A percentile compares a stretch with the other conserved stretches of the same genome.
phyloP scores from a whole-genome alignment of 1,140 invertebrate species.

The Platyura marginata region DNA sequence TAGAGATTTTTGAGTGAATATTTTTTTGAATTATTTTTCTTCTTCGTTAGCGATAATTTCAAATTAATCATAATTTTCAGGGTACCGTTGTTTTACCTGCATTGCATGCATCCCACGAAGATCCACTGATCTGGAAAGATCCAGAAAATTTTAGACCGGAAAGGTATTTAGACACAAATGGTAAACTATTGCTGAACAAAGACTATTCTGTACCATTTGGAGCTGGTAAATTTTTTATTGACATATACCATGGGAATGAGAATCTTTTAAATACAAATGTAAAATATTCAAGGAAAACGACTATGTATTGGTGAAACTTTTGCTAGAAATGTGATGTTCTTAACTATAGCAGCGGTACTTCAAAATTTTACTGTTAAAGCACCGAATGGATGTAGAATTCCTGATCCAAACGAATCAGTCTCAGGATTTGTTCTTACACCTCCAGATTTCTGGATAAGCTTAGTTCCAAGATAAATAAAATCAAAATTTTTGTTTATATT shows the following conservation, averaged over 20 bases:
- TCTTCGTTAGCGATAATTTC: too few relatives aligned
- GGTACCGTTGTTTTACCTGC: slow-evolving; percentile 30
- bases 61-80: slow-evolving; percentile 15
- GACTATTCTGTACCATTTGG: slow-evolving; percentile 35
- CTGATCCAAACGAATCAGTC: too few relatives aligned
- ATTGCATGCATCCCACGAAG: slow-evolving; percentile 29
- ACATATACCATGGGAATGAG: too few relatives aligned
- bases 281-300: too few relatives aligned
- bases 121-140: slow-evolving; percentile 41
- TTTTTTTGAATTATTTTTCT: too few relatives aligned
- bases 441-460: too few relatives aligned
- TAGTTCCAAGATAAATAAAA: too few relatives aligned
- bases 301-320: slow-evolving; percentile 56
- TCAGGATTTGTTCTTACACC: too few relatives aligned
- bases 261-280: too few relatives aligned
- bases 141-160: slow-evolving; percentile 52
- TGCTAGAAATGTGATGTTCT: slow-evolving; percentile 44
- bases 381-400: slow-evolving; percentile 15
- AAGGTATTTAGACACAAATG: slow-evolving; percentile 23
- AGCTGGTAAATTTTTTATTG: too few relatives aligned
- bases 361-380: slow-evolving; percentile 38
- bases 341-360: slow-evolving; percentile 37
- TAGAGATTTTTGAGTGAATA: too few relatives aligned
- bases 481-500: too few relatives aligned
- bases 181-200: slow-evolving; percentile 14